Base-by-base conservation (phyloP, 2,888 invertebrate genomes). In the Mycogona germanica region DNA sequence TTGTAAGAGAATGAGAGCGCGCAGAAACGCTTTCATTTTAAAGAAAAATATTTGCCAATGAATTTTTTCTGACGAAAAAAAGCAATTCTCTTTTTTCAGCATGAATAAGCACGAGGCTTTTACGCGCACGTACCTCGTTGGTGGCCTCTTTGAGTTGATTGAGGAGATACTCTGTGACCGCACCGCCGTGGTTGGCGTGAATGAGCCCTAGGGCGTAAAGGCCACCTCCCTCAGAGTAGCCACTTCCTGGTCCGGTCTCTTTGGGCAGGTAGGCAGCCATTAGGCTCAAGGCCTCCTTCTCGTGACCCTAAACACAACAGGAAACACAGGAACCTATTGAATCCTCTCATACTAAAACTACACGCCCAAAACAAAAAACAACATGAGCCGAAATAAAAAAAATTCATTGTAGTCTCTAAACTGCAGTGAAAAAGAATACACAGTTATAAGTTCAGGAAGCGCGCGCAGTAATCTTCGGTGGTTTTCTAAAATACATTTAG, bases 211-310 rank as follows among this genome's bases (percentile, higher is more conserved):
- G 75, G 25, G 98, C 97, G 70, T 93, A 98, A 0, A 92, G 75
- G 21, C 91, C 92, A 64, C 92, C 92, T 42, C 92, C 92, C 71
- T 92, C 92, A 1, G 89, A 89, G 65, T 91, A 92, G 0, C 92
- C 91, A 47, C 88, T 62, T 30, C 64, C 64, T 32, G 65, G 64
- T n/a, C 91, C 88, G 12, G 88, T 87, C 68, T 96, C 96, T 67
- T 95, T 92, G 0, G 98, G 98, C 60, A 99, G 76, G 70, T 99
- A 99, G 55, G 95, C 91, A 63, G 96, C 93, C 93, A 99, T 96
- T 37, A 99, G 76, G 56, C 89, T 91, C 60, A 97, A 75, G 2
- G 97, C 96, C 71, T 98, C 96, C 63, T 84, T 84, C 67, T 99
- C 97, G 67, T 99, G 97, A 29, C 98, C 97, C 58, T 70, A 57